A percentile compares a stretch with the other conserved stretches of the same genome.
Evolutionary conservation across 2,888 invertebrate species (phyloP).

Genomic region (Perdita meconis): DNA sequence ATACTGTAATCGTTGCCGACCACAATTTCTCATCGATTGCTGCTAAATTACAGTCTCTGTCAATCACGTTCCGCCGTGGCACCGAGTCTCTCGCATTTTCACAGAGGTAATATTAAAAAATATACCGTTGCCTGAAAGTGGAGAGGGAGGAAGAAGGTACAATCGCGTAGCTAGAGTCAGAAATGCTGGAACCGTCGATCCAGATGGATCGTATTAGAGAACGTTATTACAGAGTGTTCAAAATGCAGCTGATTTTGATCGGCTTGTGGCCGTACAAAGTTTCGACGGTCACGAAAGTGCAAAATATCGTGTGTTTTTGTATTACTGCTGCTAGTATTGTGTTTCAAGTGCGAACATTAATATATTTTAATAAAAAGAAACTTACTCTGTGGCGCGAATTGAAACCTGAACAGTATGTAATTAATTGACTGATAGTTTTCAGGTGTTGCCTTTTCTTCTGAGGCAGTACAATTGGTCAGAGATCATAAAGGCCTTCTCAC

Average conservation of each 20-base stretch:
- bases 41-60: constrained; percentile 3
- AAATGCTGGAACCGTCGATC: not conserved
- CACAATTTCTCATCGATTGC: not conserved
- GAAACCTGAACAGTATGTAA: not conserved
- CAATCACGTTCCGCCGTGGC: not conserved
- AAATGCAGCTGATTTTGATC: not conserved
- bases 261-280: constrained; percentile 30
- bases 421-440: not conserved
- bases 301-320: not conserved
- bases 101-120: not conserved
- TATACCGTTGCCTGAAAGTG: not conserved
- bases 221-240: not conserved
- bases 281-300: not conserved
- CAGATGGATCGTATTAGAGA: constrained; percentile 4
- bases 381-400: not conserved
- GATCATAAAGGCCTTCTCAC: not conserved
- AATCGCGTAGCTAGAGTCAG: not conserved
- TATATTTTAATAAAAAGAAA: not conserved
- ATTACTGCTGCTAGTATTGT: not conserved
- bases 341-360: not conserved
- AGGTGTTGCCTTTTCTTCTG: not conserved
- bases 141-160: not conserved
- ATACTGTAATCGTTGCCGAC: not conserved
- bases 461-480: not conserved
- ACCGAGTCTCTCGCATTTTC: not conserved